Evolutionary conservation across 2,888 invertebrate genomes (phyloP).

Genomic region (Pardosa pseudoannulata): DNA sequence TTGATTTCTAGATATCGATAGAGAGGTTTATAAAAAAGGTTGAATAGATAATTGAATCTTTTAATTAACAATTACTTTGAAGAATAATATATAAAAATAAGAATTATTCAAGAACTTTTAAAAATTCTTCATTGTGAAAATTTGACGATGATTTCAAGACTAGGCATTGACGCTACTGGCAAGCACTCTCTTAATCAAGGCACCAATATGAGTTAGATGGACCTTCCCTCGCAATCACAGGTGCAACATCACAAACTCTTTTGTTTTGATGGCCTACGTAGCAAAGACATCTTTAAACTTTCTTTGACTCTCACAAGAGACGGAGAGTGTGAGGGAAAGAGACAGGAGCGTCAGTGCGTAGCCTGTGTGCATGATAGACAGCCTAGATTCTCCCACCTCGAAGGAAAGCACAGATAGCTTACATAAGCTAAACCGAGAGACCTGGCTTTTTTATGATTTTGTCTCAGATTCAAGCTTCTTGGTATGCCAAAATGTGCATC

Average conservation of each 20-base stretch:
- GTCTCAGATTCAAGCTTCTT: constrained; percentile 62
- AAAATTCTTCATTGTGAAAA: not conserved
- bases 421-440: constrained; percentile 21
- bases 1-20: not conserved
- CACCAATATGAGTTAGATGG: constrained; percentile 68
- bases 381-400: constrained; percentile 1
- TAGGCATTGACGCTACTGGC: constrained; percentile 50
- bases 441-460: constrained; percentile 27
- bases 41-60: no score
- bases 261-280: constrained; percentile 44
- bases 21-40: no score
- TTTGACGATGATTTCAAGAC: not conserved
- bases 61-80: no score
- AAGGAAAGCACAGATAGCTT: constrained; percentile 1
- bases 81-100: no score
- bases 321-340: constrained; percentile 62
- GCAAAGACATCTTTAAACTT: constrained; percentile 20
- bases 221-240: constrained; percentile 69
- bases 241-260: constrained; percentile 64
- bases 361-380: not conserved
- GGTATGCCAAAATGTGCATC: constrained; percentile 43
- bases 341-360: constrained; percentile 39
- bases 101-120: constrained; percentile 3
- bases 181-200: constrained; percentile 61
- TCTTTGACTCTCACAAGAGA: constrained; percentile 29